A percentile compares a stretch with the other conserved stretches of the same genome.
These are phyloP conservation scores for Drosophila paranaensis DNA, from an alignment of 2,888 invertebrate species.

Conservation along the genomic window DNA sequence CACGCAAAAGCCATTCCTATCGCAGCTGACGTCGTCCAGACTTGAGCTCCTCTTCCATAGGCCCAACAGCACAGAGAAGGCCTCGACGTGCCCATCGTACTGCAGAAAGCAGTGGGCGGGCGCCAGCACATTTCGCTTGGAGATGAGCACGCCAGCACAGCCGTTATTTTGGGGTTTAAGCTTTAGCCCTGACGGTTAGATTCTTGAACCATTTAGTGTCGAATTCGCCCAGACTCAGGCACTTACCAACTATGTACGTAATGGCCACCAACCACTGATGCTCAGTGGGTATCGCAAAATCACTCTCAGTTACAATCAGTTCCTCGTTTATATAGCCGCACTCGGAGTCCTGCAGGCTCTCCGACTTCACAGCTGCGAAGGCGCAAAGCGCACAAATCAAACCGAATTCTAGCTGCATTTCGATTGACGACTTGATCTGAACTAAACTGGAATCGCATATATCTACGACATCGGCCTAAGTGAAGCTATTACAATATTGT, in stretches of 20 bases:
- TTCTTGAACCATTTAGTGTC: not conserved
- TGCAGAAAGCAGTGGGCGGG: conserved; percentile 66
- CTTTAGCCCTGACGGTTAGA: conserved; percentile 38
- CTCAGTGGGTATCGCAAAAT: conserved; percentile 56
- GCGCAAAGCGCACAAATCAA: conserved; percentile 30
- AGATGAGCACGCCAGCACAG: conserved; percentile 62
- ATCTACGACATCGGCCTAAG: conserved; percentile 8
- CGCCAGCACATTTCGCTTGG: conserved; percentile 57
- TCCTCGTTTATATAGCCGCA: conserved; percentile 46
- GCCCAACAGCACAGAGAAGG: conserved; percentile 62
- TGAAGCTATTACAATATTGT: conserved; percentile 2
- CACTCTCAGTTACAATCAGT: conserved; percentile 22
- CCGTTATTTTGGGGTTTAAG: conserved; percentile 38
- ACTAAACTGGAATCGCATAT: conserved; percentile 46
- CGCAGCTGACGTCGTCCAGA: conserved; percentile 34
- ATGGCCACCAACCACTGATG: conserved; percentile 67
- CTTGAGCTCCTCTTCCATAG: conserved; percentile 59
- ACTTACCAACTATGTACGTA: conserved; percentile 49
- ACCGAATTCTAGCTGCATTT: conserved; percentile 50
- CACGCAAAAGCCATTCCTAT: conserved; percentile 55
- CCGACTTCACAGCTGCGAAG: conserved; percentile 12
- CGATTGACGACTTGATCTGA: conserved; percentile 32
- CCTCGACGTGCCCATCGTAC: conserved; percentile 52
- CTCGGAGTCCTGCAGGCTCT: conserved; percentile 23
- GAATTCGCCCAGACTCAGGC: not conserved